phyloP scores from a whole-genome alignment of 2,797 vertebrate species.

The Mycteria americana region DNA sequence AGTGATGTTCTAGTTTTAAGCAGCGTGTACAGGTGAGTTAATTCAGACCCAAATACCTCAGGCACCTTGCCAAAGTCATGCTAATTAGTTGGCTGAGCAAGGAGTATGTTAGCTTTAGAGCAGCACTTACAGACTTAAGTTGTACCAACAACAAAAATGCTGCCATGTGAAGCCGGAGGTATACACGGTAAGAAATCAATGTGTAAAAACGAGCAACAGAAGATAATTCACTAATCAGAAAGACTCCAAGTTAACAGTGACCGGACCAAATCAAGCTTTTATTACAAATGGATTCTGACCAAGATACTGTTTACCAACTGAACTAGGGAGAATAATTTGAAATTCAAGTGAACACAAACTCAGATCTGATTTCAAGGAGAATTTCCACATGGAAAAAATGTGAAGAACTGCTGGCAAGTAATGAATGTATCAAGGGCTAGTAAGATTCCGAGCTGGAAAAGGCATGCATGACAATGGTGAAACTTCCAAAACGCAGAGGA shows the following conservation, averaged over 20 bases:
- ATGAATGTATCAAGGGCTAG: neutral
- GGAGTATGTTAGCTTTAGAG: neutral
- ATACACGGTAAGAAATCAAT: fast-evolving
- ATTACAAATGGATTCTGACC: neutral
- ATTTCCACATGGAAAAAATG: constrained; percentile 45
- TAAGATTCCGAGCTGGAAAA: neutral
- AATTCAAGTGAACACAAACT: constrained; percentile 51
- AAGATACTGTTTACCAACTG: neutral
- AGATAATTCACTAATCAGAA: neutral
- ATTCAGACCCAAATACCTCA: neutral
- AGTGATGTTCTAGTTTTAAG: neutral
- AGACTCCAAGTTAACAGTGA: neutral
- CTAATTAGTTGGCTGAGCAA: neutral
- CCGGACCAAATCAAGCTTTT: neutral
- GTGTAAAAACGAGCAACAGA: neutral
- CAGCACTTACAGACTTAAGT: neutral
- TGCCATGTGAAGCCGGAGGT: neutral
- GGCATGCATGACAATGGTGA: neutral
- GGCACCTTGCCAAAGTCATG: neutral
- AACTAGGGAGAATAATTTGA: constrained; percentile 39
- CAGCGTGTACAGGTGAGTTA: neutral
- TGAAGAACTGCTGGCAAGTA: constrained; percentile 27
- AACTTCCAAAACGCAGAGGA: neutral
- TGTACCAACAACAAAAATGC: neutral
- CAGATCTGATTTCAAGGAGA: constrained; percentile 49